phyloP scores from a whole-genome alignment of 30 jellyfish, hydroid and myxozoan genomes.

The Hydra vulgaris region DNA sequence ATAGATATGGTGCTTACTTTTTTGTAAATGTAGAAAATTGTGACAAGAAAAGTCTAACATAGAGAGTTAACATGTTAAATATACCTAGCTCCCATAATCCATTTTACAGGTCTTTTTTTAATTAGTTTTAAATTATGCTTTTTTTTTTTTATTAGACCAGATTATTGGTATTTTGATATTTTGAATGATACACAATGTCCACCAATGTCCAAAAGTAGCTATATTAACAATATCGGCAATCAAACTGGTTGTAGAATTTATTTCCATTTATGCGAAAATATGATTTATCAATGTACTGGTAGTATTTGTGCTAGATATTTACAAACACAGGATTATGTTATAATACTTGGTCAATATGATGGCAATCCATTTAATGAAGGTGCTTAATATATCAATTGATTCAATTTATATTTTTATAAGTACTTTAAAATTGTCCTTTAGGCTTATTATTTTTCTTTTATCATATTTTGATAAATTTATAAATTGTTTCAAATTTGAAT shows the following conservation, averaged over 20 bases:
- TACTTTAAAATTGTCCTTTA: no score
- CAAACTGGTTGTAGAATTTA: slow-evolving; percentile 42
- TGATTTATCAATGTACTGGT: slow-evolving; percentile 70
- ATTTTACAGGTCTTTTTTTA: no score
- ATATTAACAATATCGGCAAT: neutral
- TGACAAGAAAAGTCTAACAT: no score
- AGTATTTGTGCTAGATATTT: slow-evolving; percentile 48
- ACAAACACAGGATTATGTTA: slow-evolving; percentile 42
- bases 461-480: no score
- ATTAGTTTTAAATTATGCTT: neutral
- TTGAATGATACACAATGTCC: neutral
- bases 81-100: no score
- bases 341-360: slow-evolving; percentile 40
- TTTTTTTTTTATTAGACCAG: neutral
- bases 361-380: slow-evolving; percentile 59
- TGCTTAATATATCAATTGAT: neutral
- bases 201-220: neutral
- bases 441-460: no score
- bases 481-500: no score
- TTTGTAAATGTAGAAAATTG: no score
- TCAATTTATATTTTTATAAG: neutral
- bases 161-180: neutral
- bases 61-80: no score
- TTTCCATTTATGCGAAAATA: slow-evolving; percentile 44
- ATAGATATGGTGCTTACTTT: no score